These are phyloP conservation scores for Eupithecia inturbata DNA, from an alignment of 2,888 invertebrate species.

Conservation along the genomic window DNA sequence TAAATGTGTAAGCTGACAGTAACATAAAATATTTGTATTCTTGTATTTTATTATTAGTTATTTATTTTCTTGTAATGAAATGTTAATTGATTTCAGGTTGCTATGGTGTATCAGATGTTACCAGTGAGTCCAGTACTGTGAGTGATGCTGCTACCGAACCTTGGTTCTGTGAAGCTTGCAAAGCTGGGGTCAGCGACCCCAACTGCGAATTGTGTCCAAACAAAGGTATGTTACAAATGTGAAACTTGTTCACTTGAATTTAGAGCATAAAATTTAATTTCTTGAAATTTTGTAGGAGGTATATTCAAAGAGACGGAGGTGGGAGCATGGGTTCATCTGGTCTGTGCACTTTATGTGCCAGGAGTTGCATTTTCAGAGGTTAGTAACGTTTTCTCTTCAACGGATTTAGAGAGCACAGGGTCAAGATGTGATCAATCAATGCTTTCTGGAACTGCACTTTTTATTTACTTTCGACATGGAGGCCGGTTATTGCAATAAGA, in stretches of 20 bases:
- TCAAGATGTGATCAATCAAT: too few relatives aligned
- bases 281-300: constrained; percentile 82
- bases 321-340: constrained; percentile 98
- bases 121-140: constrained; percentile 95
- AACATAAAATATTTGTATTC: not conserved
- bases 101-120: constrained; percentile 96
- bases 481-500: not conserved
- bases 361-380: constrained; percentile 98
- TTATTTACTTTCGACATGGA: not conserved
- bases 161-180: constrained; percentile 99
- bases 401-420: not conserved
- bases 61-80: not conserved
- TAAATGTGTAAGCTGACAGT: not conserved
- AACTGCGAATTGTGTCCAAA: constrained; percentile 98
- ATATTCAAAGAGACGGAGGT: constrained; percentile 98
- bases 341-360: constrained; percentile 98
- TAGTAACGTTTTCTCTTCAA: constrained; percentile 22
- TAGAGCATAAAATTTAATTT: not conserved
- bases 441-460: not conserved
- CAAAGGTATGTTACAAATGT: constrained; percentile 76
- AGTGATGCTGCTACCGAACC: constrained; percentile 98
- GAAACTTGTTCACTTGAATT: not conserved
- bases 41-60: not conserved
- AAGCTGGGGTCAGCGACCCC: constrained; percentile 94
- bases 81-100: constrained; percentile 85